Evolutionary conservation across 2,888 invertebrate genomes (phyloP).

Genomic region (Rhorus exstirpatorius): DNA sequence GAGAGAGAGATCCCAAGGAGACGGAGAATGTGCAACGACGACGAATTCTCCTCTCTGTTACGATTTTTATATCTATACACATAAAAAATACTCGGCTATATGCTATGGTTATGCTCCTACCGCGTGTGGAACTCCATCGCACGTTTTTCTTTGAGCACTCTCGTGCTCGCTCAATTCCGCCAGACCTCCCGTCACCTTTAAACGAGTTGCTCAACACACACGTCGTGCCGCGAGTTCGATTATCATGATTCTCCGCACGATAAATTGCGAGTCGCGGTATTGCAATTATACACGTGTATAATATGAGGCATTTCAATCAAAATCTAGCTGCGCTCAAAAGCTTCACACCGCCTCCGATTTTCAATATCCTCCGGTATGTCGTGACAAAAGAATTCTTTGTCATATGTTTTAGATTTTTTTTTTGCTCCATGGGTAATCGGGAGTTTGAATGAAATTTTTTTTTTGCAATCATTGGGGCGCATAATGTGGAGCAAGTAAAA

Average conservation of each 20-base stretch:
- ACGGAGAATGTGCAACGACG: slow-evolving; percentile 67
- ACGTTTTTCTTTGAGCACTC: slow-evolving; percentile 32
- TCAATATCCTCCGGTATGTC: not conserved
- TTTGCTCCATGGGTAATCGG: too few relatives aligned
- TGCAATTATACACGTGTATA: slow-evolving; percentile 10
- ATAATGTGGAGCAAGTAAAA: too few relatives aligned
- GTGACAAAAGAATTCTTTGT: too few relatives aligned
- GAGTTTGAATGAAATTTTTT: too few relatives aligned
- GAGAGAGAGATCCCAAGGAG: slow-evolving; percentile 17
- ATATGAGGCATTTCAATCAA: slow-evolving; percentile 5
- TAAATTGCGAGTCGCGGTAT: slow-evolving; percentile 51
- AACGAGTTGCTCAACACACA: slow-evolving; percentile 67
- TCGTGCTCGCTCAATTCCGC: slow-evolving; percentile 31
- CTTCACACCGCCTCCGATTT: too few relatives aligned
- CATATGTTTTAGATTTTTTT: too few relatives aligned
- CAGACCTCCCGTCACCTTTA: slow-evolving; percentile 66
- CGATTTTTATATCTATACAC: slow-evolving; percentile 35
- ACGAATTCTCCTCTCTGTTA: slow-evolving; percentile 53
- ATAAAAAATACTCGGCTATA: slow-evolving; percentile 20
- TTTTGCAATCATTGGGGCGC: too few relatives aligned
- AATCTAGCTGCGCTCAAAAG: not conserved
- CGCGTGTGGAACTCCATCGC: slow-evolving; percentile 12
- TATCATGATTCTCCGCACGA: slow-evolving; percentile 63
- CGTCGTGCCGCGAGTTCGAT: slow-evolving; percentile 48
- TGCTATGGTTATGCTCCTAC: slow-evolving; percentile 3